Evolutionary conservation across 2,888 invertebrate genomes (phyloP), one percentile per base, ranked within the genome.

Genomic region (Tetranychus piercei): DNA sequence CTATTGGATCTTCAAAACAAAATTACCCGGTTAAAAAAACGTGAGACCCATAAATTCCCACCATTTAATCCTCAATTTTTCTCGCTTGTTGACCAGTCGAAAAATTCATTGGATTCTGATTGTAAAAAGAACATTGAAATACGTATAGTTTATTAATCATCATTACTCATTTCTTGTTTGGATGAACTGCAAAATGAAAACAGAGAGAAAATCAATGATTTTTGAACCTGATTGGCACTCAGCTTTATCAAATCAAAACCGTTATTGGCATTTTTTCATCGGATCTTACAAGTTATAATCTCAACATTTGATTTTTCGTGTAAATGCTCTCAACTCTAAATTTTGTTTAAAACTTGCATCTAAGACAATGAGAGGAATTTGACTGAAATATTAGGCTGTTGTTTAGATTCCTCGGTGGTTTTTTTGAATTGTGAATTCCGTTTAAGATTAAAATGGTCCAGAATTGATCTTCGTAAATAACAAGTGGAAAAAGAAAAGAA

Each of bases 261-360:
- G 55, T 55, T 55, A 55, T 55, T 55, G 55, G 55, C 55, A 55
- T 55, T 55, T 55, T 55, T 55, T 55, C 55, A 55, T 55, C 55
- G 55, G 7, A 55, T 55, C 55, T 55, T 55, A 55, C 55, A 55
- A 55, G 55, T 55, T 55, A 55, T 55, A 55, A 55, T 55, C 55
- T 55, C 55, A 55, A 55, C 55, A 55, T 15, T 55, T 55, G 55
- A 55, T 55, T 55, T 55, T 55, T 55, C 7, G 55, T 55, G 55
- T 55, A 55, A 55, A 55, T 55, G 55, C 55, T 55, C 55, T 55
- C 55, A 55, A 55, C 55, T 15, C 15, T 55, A 55, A 15, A 55
- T 15, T 15, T 15, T 55, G 55, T 55, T 9, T 15, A 55, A 9
- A 15, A 9, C 2, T 15, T 55, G 9, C 9, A 15, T 55, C 55